Base-by-base conservation (phyloP, 2,888 invertebrate species). In the Spodoptera littoralis region DNA sequence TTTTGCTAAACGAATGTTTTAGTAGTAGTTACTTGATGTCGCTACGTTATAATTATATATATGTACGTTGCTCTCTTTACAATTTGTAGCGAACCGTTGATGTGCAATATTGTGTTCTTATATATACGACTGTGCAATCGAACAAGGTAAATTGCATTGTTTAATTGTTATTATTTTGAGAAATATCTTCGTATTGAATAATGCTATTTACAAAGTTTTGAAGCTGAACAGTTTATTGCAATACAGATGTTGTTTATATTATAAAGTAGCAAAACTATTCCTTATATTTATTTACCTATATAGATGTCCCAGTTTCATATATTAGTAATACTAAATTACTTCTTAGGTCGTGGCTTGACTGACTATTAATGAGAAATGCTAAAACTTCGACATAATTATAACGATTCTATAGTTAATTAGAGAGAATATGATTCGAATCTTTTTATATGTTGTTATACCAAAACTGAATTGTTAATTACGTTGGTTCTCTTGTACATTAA, bases 341-440 rank as follows among this genome's bases (percentile, higher is more conserved):
- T 83, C 77, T 73, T 81, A 86, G 78, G 77, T 81, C 75, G 77
- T 82, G 78, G 84, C 85, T 85, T 84, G 86, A 87, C 85, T 85
- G 87, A 87, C 67, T 82, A 83, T 79, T 83, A 81, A 81, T 79
- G 76, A 80, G 76, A 84, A 81, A 74, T 72, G 75, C 74, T 83
- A 82, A 79, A 79, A 80, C 77, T 81, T 81, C 76, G 68, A 75
- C 80, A 72, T 71, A 75, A 67, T 70, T 57, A 51, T 66, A 68
- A 77, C 67, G 70, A 77, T 76, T 79, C 73, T 79, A 71, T 79
- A 72, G 81, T 58, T 77, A 84, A 84, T 84, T 88, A 87, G 84
- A 87, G 84, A 85, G 88, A 90, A 88, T 90, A 84, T 88, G 73
- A 89, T 91, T 90, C 88, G 85, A 89, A 86, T 89, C 85, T 90